Conservation (phyloP, 2,113 vertebrate species). For the Channa maculata region DNA sequence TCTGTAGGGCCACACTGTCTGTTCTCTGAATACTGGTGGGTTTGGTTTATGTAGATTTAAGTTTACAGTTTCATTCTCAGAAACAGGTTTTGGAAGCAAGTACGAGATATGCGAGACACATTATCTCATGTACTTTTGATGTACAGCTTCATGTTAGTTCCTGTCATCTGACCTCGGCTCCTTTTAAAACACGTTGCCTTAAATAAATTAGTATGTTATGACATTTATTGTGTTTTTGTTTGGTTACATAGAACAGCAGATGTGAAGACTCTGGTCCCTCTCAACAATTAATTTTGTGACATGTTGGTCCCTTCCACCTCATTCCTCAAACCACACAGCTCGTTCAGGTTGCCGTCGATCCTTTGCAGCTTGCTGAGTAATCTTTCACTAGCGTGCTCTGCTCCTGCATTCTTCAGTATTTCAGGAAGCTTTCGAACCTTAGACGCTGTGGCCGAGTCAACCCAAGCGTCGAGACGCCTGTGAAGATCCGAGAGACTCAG, state of each 20-base stretch:
- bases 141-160: too few species aligned
- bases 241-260: background rate
- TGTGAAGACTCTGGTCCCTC: background rate
- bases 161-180: background rate
- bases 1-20: background rate
- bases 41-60: background rate
- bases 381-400: accelerated
- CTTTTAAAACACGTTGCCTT: background rate
- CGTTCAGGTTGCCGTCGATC: background rate
- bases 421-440: background rate
- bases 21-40: background rate
- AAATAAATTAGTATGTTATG: background rate
- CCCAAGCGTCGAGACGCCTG: background rate
- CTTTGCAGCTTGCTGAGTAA: constrained; percentile 39
- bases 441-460: accelerated
- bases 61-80: too few species aligned
- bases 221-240: background rate
- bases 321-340: accelerated
- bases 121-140: too few species aligned
- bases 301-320: background rate
- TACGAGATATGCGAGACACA: too few species aligned
- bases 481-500: background rate
- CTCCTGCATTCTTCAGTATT: accelerated
- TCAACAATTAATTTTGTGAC: too few species aligned
- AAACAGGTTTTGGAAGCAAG: too few species aligned